Conservation (phyloP, 2,888 invertebrate species). For the Oscheius myriophilus region DNA sequence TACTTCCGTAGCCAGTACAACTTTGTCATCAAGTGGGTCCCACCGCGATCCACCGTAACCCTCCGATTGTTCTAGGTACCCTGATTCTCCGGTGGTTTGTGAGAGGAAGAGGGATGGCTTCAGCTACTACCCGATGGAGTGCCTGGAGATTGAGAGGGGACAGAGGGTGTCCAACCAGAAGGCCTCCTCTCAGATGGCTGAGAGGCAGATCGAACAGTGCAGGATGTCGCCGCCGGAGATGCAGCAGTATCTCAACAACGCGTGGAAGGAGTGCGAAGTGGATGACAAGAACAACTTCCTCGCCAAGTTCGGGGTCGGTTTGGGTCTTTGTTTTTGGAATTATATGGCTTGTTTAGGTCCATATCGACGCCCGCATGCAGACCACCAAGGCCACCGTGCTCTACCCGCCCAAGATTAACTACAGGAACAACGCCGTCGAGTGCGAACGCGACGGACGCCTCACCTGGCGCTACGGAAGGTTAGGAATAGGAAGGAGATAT, state of each 20-base stretch:
- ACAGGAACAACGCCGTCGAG: constrained; percentile 8
- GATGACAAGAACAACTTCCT: constrained; percentile 23
- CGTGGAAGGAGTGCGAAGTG: constrained; percentile 23
- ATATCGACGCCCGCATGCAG: neutral
- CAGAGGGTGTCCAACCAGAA: constrained; percentile 34
- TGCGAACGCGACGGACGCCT: neutral
- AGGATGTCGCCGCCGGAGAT: constrained; percentile 34
- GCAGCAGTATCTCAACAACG: constrained; percentile 24
- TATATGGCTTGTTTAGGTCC: neutral
- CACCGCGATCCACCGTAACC: too few species aligned
- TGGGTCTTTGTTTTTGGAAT: neutral
- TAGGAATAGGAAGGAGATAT: neutral
- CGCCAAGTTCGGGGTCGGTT: constrained; percentile 20
- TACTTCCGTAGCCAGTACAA: constrained; percentile 20
- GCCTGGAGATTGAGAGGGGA: constrained; percentile 29
- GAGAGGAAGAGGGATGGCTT: neutral
- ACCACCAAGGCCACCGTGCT: neutral
- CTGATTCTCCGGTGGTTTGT: constrained; percentile 1
- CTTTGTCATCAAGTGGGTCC: neutral
- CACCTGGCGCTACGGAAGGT: too few species aligned
- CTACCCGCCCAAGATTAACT: constrained; percentile 21
- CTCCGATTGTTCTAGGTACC: neutral
- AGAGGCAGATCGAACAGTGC: constrained; percentile 33
- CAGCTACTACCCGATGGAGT: constrained; percentile 31
- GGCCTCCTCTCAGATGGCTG: constrained; percentile 9